Evolutionary conservation across 2,888 invertebrate species (phyloP).

Genomic region (Thumatha senex): DNA sequence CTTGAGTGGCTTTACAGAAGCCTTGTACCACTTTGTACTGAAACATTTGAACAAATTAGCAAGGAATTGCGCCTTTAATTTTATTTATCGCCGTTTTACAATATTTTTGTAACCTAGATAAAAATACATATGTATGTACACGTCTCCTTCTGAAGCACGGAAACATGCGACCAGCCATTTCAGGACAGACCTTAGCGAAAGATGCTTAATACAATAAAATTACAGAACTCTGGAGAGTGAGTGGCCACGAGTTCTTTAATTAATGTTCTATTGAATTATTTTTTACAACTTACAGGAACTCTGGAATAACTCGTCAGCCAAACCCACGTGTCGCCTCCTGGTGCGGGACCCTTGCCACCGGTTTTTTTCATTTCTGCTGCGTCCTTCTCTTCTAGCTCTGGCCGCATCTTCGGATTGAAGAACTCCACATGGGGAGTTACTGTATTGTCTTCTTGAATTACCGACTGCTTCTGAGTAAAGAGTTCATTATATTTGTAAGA

Average conservation of each 20-base stretch:
- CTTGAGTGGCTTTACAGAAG: constrained; percentile 92
- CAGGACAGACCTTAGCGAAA: no score
- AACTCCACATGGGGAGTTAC: constrained; percentile 87
- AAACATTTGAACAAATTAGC: constrained; percentile 21
- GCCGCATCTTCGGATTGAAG: constrained; percentile 87
- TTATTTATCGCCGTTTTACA: no score
- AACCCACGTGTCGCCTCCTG: constrained; percentile 91
- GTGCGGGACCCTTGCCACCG: constrained; percentile 86
- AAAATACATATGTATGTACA: no score
- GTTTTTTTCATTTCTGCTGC: constrained; percentile 84
- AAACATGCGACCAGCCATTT: no score
- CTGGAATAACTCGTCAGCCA: constrained; percentile 94
- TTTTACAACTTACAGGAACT: constrained; percentile 86
- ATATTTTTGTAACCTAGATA: no score
- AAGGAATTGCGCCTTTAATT: neutral
- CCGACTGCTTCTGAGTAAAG: constrained; percentile 61
- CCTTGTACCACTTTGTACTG: constrained; percentile 93
- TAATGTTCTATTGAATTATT: no score
- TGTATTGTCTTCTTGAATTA: constrained; percentile 78
- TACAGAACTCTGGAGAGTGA: no score
- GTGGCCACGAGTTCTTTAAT: no score
- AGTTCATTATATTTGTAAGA: neutral
- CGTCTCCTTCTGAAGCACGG: no score
- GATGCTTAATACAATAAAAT: no score
- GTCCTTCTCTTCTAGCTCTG: constrained; percentile 86